These are phyloP conservation scores for Arenaria interpres DNA, from an alignment of 2,113 vertebrate genomes.

Conservation along the genomic window DNA sequence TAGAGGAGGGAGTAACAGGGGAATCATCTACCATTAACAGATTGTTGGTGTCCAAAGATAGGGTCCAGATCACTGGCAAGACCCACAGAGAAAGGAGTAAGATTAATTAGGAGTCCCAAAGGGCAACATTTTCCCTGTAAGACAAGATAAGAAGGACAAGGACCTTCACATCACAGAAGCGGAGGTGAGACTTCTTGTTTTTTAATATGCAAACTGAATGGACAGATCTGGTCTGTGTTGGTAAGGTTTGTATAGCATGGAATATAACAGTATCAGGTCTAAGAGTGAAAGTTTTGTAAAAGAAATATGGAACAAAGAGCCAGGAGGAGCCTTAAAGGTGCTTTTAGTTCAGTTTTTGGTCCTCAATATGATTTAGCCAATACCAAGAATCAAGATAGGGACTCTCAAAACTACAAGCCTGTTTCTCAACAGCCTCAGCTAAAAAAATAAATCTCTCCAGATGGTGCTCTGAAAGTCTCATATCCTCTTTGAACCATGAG, in stretches of 20 bases:
- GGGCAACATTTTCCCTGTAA: background rate
- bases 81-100: background rate
- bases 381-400: background rate
- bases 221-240: background rate
- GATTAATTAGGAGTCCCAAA: background rate
- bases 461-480: background rate
- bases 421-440: background rate
- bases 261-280: background rate
- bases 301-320: background rate
- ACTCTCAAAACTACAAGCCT: background rate
- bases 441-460: constrained; percentile 25
- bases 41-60: background rate
- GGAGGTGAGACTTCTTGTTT: background rate
- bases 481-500: background rate
- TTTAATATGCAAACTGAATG: background rate
- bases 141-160: background rate
- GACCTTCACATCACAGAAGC: background rate
- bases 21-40: background rate
- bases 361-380: background rate
- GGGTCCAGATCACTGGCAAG: background rate
- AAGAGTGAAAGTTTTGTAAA: background rate
- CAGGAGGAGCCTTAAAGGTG: background rate
- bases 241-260: background rate
- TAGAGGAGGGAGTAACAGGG: background rate
- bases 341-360: background rate